Conservation (phyloP, 2,888 invertebrate genomes). For the Exephanes ischioxanthus region DNA sequence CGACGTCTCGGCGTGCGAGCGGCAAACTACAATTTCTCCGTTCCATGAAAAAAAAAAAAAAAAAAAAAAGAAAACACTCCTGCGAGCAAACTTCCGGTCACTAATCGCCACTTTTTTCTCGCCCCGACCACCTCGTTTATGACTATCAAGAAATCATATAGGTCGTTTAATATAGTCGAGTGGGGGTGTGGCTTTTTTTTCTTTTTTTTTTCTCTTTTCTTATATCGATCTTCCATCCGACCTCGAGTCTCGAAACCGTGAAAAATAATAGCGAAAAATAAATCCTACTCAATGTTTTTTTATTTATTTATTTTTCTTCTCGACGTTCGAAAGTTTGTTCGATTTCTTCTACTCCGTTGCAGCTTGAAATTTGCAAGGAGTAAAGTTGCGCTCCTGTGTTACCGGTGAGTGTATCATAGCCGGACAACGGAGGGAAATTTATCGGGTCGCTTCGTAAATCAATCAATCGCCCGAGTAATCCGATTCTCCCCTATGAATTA, state of each 20-base stretch:
- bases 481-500: conserved; percentile 36
- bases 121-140: background rate
- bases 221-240: conserved; percentile 49
- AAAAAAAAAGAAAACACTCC: background rate
- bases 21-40: background rate
- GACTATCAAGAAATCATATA: conserved; percentile 30
- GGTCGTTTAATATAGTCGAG: conserved; percentile 17
- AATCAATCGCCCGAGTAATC: conserved; percentile 39
- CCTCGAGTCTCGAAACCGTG: conserved; percentile 27
- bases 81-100: background rate
- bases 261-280: background rate
- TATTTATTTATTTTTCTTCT: background rate
- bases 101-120: conserved; percentile 15
- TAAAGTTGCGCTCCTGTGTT: conserved; percentile 7
- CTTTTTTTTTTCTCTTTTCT: conserved; percentile 25
- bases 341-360: background rate
- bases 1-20: background rate
- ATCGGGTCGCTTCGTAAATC: conserved; percentile 24
- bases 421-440: conserved; percentile 10
- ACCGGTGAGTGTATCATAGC: background rate
- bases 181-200: background rate
- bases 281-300: background rate
- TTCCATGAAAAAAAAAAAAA: background rate
- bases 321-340: background rate
- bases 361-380: background rate